A percentile compares a stretch with the other conserved stretches of the same genome.
Evolutionary conservation across 2,113 vertebrate species (phyloP).

Genomic region (Calypte anna): DNA sequence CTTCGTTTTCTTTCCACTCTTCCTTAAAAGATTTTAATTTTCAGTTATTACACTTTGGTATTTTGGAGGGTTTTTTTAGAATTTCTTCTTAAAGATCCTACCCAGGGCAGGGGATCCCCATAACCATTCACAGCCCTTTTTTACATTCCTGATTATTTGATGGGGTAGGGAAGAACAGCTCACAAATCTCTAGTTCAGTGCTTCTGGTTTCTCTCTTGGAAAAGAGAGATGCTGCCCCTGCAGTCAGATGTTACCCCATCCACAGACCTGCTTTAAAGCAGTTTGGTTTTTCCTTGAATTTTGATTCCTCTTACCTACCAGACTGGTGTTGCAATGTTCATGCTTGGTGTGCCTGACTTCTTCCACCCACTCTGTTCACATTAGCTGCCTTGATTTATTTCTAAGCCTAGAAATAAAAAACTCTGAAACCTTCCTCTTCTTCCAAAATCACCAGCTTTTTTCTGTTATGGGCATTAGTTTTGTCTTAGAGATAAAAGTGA

Average conservation of each 20-base stretch:
- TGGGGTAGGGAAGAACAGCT: not conserved
- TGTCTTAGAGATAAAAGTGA: not conserved
- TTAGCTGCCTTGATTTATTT: slow-evolving; percentile 24
- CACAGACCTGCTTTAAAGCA: not conserved
- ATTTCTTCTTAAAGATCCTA: not conserved
- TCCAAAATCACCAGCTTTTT: not conserved
- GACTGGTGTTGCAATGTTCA: not conserved
- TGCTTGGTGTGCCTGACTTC: not conserved
- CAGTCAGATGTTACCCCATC: not conserved
- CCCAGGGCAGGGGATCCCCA: accelerated
- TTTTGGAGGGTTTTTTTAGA: not conserved
- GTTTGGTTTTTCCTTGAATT: not conserved
- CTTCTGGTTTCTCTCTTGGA: not conserved
- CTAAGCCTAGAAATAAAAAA: not conserved
- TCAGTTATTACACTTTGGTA: not conserved
- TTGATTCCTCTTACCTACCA: not conserved
- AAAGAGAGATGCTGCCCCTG: not conserved
- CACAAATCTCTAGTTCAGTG: accelerated
- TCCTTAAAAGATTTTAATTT: not conserved
- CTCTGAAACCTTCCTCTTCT: not conserved
- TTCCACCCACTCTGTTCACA: not conserved
- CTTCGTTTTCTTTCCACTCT: not conserved
- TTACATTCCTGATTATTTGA: not conserved
- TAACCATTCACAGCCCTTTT: not conserved
- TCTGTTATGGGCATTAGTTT: not conserved